These are phyloP conservation scores for Mus minutoides DNA, from an alignment of 2,797 vertebrate genomes.

Conservation along the genomic window DNA sequence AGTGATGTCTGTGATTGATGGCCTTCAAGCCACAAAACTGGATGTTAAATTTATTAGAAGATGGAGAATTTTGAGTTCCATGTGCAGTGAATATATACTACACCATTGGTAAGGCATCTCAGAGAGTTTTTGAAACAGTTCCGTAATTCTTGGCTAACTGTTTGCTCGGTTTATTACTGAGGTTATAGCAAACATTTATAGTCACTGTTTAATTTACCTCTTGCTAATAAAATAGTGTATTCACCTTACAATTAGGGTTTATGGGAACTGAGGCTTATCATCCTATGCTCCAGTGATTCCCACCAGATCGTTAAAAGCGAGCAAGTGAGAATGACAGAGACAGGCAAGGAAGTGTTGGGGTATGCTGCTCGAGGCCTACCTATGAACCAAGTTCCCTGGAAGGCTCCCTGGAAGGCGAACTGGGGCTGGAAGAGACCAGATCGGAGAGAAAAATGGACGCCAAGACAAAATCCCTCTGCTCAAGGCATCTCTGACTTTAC, in stretches of 20 bases:
- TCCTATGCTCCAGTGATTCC: neutral
- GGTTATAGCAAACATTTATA: conserved; percentile 65
- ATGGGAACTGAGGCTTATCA: conserved; percentile 18
- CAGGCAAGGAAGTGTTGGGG: neutral
- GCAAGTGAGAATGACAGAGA: neutral
- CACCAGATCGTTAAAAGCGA: conserved; percentile 2
- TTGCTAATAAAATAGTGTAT: conserved; percentile 63
- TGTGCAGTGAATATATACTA: neutral
- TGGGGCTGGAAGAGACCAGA: too few species aligned
- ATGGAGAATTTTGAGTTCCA: neutral
- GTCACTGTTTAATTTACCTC: conserved; percentile 41
- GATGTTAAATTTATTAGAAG: neutral
- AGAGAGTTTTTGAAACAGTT: conserved; percentile 41
- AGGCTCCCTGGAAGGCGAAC: too few species aligned
- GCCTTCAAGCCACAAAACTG: neutral
- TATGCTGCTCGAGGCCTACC: too few species aligned
- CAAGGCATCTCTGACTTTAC: too few species aligned
- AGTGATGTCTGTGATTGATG: neutral
- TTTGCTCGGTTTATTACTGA: conserved; percentile 53
- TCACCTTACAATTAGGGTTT: conserved; percentile 60
- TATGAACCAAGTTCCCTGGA: too few species aligned
- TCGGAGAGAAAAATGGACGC: too few species aligned
- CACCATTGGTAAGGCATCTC: neutral
- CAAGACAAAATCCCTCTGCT: too few species aligned
- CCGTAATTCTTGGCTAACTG: conserved; percentile 52